Evolutionary conservation across 2,888 invertebrate genomes (phyloP), one percentile per base, ranked within the genome.

Genomic region (Parnassius glacialis): DNA sequence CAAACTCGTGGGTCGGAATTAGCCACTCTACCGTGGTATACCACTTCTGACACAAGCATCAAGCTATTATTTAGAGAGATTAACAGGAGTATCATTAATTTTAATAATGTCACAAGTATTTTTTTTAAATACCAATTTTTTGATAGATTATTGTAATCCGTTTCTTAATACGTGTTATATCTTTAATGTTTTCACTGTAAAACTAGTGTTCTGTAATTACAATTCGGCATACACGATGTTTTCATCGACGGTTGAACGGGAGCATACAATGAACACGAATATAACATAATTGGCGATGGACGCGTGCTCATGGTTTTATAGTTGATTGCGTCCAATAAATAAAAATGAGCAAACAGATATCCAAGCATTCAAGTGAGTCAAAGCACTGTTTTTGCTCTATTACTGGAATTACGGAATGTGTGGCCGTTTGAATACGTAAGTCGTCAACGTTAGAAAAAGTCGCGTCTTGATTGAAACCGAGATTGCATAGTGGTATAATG

Each of bases 211-310:
- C 16, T 16, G 16, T 16, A 47, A 34, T 53, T 71, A 70, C 68
- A 52, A 52, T 59, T 45, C 16, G 45, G 11, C 3, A 34, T 59
- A 34, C 41, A 41, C 16, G 48, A 51, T 20, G 7, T 34, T 34
- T 60, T 70, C 62, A 69, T 68, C 74, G 66, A 69, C 67, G 68
- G 65, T 68, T 65, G 63, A 72, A 71, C 70, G 74, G 71, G 73
- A 74, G 67, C 75, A 75, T 62, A 75, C 62, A 69, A 70, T 72
- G 74, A 74, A 65, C 67, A 65, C 68, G 64, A 65, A 65, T 34
- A 44, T 59, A 52, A 53, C 52, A 57, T 52, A 57, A 57, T 47
- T 47, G 57, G 41, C 47, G n/a, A 57, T 57, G 43, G 52, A 52
- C 64, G 65, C 64, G 65, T 60, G 66, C 68, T 68, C 70, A 70